Evolutionary conservation across 2,113 vertebrate species (phyloP).

Genomic region (Gymnarchus niloticus): DNA sequence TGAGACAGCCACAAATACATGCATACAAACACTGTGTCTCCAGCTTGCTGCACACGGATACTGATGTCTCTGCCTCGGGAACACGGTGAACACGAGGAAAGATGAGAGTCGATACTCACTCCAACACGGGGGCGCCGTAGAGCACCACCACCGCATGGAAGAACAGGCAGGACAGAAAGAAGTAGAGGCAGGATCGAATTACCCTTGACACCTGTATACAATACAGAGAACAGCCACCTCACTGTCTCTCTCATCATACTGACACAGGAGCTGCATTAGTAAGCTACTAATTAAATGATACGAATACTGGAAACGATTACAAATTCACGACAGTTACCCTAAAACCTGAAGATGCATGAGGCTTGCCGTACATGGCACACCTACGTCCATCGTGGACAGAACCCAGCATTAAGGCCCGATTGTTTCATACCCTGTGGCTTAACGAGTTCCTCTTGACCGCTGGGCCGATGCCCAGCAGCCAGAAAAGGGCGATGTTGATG

Average conservation of each 20-base stretch:
- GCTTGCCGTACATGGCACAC: background rate
- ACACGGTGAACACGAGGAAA: too few relatives aligned
- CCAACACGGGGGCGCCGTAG: conserved; percentile 87
- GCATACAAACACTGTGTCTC: background rate
- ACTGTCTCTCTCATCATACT: background rate
- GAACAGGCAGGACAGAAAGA: conserved; percentile 81
- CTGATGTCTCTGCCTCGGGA: too few relatives aligned
- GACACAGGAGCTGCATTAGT: background rate
- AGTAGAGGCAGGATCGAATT: conserved; percentile 83
- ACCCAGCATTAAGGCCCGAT: too few relatives aligned
- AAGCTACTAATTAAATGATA: background rate
- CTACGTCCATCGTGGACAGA: too few relatives aligned
- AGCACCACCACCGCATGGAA: conserved; percentile 87
- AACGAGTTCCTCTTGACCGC: conserved; percentile 75
- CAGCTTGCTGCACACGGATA: too few relatives aligned
- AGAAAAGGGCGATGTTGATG: conserved; percentile 69
- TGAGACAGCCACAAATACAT: background rate
- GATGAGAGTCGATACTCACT: conserved; percentile 76
- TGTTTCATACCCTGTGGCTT: conserved; percentile 77
- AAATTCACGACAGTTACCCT: background rate
- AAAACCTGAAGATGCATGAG: background rate
- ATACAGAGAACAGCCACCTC: background rate
- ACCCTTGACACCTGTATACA: conserved; percentile 74
- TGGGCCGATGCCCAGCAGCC: conserved; percentile 69
- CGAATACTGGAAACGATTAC: background rate